Percentiles rank a stretch among this genome's conserved stretches.
phyloP scores from a whole-genome alignment of 2,888 invertebrate genomes.

The Pheosia gnoma region DNA sequence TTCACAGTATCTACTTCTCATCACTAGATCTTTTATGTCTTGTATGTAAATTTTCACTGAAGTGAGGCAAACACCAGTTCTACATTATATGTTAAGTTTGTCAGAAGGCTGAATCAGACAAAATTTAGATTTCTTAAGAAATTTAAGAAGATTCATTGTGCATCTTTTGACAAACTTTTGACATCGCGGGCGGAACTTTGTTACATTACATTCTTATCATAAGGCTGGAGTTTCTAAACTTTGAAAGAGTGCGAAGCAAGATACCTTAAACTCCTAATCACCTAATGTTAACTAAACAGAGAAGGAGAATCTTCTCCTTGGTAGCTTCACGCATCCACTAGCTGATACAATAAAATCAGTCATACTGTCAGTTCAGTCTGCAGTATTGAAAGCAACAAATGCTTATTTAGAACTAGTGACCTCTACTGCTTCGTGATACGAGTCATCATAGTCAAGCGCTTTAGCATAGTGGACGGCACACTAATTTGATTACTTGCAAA shows the following conservation, averaged over 20 bases:
- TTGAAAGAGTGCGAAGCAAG: no score
- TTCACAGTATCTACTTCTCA: no score
- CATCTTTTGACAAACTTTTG: no score
- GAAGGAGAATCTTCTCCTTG: background rate
- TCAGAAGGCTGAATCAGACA: no score
- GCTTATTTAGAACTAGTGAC: constrained; percentile 5
- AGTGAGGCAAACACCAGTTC: no score
- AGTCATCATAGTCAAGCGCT: constrained; percentile 2
- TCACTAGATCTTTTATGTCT: no score
- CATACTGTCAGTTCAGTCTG: constrained; percentile 32
- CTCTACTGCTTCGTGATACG: constrained; percentile 3
- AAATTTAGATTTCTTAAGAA: no score
- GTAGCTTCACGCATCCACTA: background rate
- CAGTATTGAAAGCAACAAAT: constrained; percentile 14
- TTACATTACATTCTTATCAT: background rate
- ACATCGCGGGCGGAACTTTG: constrained; percentile 1
- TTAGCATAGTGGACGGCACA: constrained; percentile 15
- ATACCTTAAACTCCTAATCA: background rate
- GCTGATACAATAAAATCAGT: constrained; percentile 41
- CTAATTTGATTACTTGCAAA: constrained; percentile 51
- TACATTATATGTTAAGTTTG: no score
- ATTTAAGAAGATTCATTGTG: no score
- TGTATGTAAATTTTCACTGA: no score
- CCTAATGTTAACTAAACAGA: background rate
- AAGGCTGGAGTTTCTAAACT: background rate